Evolutionary conservation across 2,797 vertebrate genomes (phyloP), one percentile per base, ranked within the genome.

Genomic region (Danio choprae): DNA sequence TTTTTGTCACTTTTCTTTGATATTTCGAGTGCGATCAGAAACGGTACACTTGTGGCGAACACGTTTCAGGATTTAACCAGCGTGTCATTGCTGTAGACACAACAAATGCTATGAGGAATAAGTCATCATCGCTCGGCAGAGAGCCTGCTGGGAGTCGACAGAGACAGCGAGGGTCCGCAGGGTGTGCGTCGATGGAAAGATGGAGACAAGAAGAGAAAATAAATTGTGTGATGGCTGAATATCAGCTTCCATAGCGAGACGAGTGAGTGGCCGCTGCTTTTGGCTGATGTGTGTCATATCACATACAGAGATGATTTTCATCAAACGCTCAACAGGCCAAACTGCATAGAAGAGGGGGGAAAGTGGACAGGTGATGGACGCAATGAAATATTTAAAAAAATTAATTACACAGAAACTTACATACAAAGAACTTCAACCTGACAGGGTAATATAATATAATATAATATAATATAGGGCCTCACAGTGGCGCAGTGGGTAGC

Each of bases 221-320:
- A 89, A 93, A 92, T 92, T 92, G 90, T 77, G 89, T 72, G 86
- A 88, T 89, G 90, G 88, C 90, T 89, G 90, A 89, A 86, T 90
- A 84, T 68, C 80, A 76, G 86, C 87, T 87, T 89, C 84, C 77
- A 84, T 84, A 84, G 76, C 82, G 89, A 88, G 84, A 82, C 88
- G 88, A 85, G 59, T 4, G 87, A 86, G 89, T 90, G 86, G 82
- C 56, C 79, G 82, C 78, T 84, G 87, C 86, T 89, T 56, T 44
- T 55, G 77, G 51, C 36, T 55, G 76, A 77, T 68, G 58, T 75
- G 73, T 76, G 77, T 81, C 69, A 75, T 58, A 53, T 64, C 12
- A 59, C 60, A 20, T 64, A 74, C 58, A 40, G 68, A 82, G 51
- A 84, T 65, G 72, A 82, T 60, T 70, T 86, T 67, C 46, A 74